Conservation (phyloP, 1,140 invertebrate genomes). For the Zaprionus gabonicus region DNA sequence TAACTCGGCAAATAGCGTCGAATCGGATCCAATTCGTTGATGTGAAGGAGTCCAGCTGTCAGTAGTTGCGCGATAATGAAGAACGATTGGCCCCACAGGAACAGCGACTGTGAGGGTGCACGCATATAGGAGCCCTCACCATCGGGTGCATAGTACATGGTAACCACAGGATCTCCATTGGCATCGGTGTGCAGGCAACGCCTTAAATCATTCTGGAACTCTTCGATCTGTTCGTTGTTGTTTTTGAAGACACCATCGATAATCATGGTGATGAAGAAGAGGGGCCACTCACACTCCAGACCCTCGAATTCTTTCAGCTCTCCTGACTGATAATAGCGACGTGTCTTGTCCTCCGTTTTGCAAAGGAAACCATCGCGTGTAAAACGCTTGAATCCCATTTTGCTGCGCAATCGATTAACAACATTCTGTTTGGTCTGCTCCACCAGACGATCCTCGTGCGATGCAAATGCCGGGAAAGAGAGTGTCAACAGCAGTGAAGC, state of each 20-base stretch:
- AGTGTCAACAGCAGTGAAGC: slow-evolving; percentile 95
- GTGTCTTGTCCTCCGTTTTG: slow-evolving; percentile 92
- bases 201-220: slow-evolving; percentile 94
- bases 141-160: slow-evolving; percentile 94
- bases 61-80: slow-evolving; percentile 97
- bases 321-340: slow-evolving; percentile 87
- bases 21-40: slow-evolving; percentile 98
- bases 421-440: slow-evolving; percentile 95
- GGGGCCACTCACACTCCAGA: slow-evolving; percentile 98
- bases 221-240: slow-evolving; percentile 95
- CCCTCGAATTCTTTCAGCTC: slow-evolving; percentile 96
- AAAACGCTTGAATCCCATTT: slow-evolving; percentile 97
- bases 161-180: slow-evolving; percentile 93
- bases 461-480: slow-evolving; percentile 98
- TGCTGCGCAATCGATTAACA: slow-evolving; percentile 92
- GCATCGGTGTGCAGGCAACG: slow-evolving; percentile 90
- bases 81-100: slow-evolving; percentile 96
- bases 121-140: slow-evolving; percentile 86
- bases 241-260: slow-evolving; percentile 97
- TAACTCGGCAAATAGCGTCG: slow-evolving; percentile 97
- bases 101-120: slow-evolving; percentile 84
- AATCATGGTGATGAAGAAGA: slow-evolving; percentile 98
- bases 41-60: slow-evolving; percentile 94
- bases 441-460: slow-evolving; percentile 96
- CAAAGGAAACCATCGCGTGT: slow-evolving; percentile 98